phyloP scores from a whole-genome alignment of 2,797 vertebrate species.

The Macropus fuliginosus region DNA sequence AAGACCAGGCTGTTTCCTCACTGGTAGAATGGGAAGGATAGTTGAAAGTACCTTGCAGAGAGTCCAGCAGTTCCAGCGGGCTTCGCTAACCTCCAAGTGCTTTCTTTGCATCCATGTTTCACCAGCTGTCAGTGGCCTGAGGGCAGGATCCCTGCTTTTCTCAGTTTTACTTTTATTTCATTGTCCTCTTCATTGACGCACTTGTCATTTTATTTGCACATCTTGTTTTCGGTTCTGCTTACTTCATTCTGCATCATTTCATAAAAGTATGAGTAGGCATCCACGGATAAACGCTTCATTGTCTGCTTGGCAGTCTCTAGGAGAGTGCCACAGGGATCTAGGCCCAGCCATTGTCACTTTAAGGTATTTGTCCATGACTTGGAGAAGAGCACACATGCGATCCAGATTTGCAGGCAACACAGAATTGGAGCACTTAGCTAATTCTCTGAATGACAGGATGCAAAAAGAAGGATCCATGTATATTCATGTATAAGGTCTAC shows the following conservation, averaged over 20 bases:
- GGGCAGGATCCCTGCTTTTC: not conserved
- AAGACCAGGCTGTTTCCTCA: conserved; percentile 2
- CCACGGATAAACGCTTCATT: not conserved
- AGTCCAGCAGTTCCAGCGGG: not conserved
- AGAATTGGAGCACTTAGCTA: not conserved
- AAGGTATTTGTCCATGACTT: not conserved
- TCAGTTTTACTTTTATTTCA: not conserved
- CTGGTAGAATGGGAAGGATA: conserved; percentile 51
- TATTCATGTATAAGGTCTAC: conserved; percentile 13
- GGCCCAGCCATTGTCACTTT: not conserved
- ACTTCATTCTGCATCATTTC: not conserved
- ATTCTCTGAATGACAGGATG: not conserved
- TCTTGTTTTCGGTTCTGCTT: not conserved
- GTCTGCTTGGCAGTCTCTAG: not conserved
- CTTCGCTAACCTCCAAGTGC: not conserved
- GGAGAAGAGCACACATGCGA: not conserved
- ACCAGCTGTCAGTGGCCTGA: not conserved
- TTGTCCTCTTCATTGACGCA: not conserved
- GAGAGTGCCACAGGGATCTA: not conserved
- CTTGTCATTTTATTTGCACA: not conserved
- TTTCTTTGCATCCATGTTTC: not conserved
- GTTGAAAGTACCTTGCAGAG: conserved; percentile 27
- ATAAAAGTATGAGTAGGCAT: not conserved
- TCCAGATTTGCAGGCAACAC: not conserved
- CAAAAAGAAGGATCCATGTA: conserved; percentile 53